Evolutionary conservation across 2,888 invertebrate species (phyloP).

Genomic region (Xestobium rufovillosum): DNA sequence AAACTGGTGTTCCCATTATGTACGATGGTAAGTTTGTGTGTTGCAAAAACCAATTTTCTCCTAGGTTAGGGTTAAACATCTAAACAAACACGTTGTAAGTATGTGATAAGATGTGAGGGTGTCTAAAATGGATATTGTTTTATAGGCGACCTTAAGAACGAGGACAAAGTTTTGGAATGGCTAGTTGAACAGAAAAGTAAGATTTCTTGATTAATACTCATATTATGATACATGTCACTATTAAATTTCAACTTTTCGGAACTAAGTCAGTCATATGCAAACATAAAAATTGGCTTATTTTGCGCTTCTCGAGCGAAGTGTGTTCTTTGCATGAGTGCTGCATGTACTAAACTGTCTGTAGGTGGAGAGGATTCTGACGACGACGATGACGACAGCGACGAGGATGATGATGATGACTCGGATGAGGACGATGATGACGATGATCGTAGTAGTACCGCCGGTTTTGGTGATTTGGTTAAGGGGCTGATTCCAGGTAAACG

Average conservation of each 20-base stretch:
- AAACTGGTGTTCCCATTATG: slow-evolving; percentile 89
- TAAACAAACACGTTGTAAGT: slow-evolving; percentile 10
- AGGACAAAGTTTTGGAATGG: slow-evolving; percentile 93
- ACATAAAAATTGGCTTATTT: too few relatives aligned
- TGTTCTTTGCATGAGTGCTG: slow-evolving; percentile 41
- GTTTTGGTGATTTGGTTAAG: slow-evolving; percentile 34
- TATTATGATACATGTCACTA: slow-evolving; percentile 23
- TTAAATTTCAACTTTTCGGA: too few relatives aligned
- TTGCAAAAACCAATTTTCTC: not conserved
- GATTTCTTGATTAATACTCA: slow-evolving; percentile 48
- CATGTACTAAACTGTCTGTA: slow-evolving; percentile 43
- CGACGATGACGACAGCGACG: slow-evolving; percentile 45
- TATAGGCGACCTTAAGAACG: slow-evolving; percentile 90
- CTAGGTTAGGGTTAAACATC: not conserved
- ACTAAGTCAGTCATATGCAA: too few relatives aligned
- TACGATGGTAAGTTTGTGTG: slow-evolving; percentile 82
- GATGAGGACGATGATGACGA: slow-evolving; percentile 49
- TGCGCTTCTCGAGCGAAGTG: too few relatives aligned
- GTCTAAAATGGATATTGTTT: slow-evolving; percentile 35
- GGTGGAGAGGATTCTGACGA: slow-evolving; percentile 44
- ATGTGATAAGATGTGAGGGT: slow-evolving; percentile 2
- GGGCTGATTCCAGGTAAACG: slow-evolving; percentile 43
- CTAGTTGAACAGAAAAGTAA: slow-evolving; percentile 94
- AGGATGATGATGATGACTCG: slow-evolving; percentile 43
- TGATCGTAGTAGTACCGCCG: slow-evolving; percentile 40